A percentile compares a stretch with the other conserved stretches of the same genome.
phyloP scores from a whole-genome alignment of 2,888 invertebrate genomes.

The Hirtodrosophila cameraria region DNA sequence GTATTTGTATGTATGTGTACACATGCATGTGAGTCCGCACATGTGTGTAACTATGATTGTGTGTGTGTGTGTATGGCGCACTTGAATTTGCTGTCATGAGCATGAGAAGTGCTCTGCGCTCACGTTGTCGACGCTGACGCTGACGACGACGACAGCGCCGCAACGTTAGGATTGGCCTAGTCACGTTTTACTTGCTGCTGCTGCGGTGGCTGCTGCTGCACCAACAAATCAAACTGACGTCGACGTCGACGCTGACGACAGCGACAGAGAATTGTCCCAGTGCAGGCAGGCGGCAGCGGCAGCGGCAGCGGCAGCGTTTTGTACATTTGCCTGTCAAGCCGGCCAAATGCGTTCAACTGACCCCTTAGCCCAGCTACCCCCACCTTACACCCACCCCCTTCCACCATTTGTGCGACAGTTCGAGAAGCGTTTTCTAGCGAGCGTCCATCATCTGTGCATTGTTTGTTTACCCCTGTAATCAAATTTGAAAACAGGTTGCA shows the following conservation, averaged over 20 bases:
- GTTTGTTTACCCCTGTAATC: slow-evolving; percentile 28
- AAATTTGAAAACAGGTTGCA: slow-evolving; percentile 18
- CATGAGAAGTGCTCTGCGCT: slow-evolving; percentile 44
- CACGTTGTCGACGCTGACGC: slow-evolving; percentile 24
- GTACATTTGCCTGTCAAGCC: slow-evolving; percentile 41
- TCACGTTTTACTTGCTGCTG: slow-evolving; percentile 52
- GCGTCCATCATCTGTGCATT: slow-evolving; percentile 20
- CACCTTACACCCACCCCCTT: no score
- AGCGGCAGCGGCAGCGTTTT: slow-evolving; percentile 17
- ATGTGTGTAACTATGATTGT: slow-evolving; percentile 2
- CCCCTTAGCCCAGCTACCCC: background rate
- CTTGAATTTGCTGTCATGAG: slow-evolving; percentile 61
- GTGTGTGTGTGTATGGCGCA: slow-evolving; percentile 23
- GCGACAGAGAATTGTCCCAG: no score
- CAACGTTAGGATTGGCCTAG: slow-evolving; percentile 55
- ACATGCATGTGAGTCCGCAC: background rate
- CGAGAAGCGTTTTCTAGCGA: background rate
- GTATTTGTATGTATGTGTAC: slow-evolving; percentile 1
- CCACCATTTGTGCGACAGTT: slow-evolving; percentile 3
- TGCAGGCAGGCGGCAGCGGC: no score
- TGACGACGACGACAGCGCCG: background rate
- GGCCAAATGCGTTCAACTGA: slow-evolving; percentile 18
- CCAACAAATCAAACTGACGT: slow-evolving; percentile 10
- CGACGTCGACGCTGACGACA: background rate
- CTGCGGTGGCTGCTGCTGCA: background rate